Percentiles rank a stretch among this genome's conserved stretches.
phyloP scores from a whole-genome alignment of 2,797 vertebrate species.

The Ctenopoma multispine region DNA sequence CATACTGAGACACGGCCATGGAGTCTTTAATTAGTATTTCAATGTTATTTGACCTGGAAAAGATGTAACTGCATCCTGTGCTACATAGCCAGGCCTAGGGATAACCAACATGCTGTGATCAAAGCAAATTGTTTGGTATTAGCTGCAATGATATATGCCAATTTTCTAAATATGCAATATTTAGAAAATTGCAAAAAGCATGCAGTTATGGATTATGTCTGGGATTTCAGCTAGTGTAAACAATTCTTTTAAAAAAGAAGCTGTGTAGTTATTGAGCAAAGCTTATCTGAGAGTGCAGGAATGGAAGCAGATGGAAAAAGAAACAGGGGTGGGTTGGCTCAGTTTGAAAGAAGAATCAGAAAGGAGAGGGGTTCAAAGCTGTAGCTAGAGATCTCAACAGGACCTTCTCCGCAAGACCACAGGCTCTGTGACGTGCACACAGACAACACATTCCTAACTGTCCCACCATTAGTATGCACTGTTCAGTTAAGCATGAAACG shows the following conservation, averaged over 20 bases:
- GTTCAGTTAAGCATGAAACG: slow-evolving; percentile 79
- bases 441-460: slow-evolving; percentile 9
- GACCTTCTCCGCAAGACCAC: slow-evolving; percentile 40
- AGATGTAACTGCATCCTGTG: slow-evolving; percentile 45
- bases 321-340: slow-evolving; percentile 57
- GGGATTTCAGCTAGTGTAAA: slow-evolving; percentile 39
- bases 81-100: neutral
- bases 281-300: slow-evolving; percentile 63
- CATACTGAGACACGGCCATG: slow-evolving; percentile 53
- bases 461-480: slow-evolving; percentile 77
- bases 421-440: slow-evolving; percentile 3
- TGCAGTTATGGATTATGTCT: slow-evolving; percentile 41
- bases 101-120: slow-evolving; percentile 29
- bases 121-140: slow-evolving; percentile 34
- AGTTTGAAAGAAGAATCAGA: slow-evolving; percentile 59
- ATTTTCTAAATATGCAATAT: slow-evolving; percentile 40
- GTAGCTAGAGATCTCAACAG: slow-evolving; percentile 66
- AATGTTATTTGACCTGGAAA: slow-evolving; percentile 66
- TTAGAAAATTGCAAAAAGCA: slow-evolving; percentile 31
- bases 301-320: slow-evolving; percentile 63
- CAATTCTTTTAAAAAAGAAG: slow-evolving; percentile 35
- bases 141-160: slow-evolving; percentile 29
- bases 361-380: slow-evolving; percentile 53
- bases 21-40: slow-evolving; percentile 66
- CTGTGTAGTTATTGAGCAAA: slow-evolving; percentile 36